Base-by-base conservation (phyloP, 2,888 invertebrate species). In the Himalopsyche kuldschensis region DNA sequence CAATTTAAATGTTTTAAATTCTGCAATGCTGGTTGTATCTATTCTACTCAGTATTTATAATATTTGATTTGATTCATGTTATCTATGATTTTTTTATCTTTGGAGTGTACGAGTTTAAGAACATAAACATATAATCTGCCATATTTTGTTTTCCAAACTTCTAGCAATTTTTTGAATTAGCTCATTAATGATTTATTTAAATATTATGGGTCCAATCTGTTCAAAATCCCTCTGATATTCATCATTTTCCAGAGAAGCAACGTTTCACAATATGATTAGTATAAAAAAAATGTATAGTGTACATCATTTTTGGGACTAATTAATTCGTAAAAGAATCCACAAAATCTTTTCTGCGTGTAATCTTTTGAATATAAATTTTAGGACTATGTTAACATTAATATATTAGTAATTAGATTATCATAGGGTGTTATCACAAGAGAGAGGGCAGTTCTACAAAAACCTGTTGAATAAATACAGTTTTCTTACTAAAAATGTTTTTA, bases 391-490 rank as follows among this genome's bases (percentile, higher is more conserved):
- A 69, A 69, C 15, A 69, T 69, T 69, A 69, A 69, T 30, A 15
- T 69, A 69, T 69, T 4, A 30, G 20, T 69, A 69, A 4, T 69
- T 69, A 69, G 69, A 30, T 24, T 30, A 69, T 69, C 69, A 11
- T 69, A 30, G 69, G 69, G 69, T 69, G 69, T 69, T 69, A 69
- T 69, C 69, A 69, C 30, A 20, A 8, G 3, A 55, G 27, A 27
- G 69, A 69, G n/a, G n/a, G 69, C 27, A 69, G 27, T 55, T 55
- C 6, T 69, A 27, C 11, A n/a, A 69, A 46, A 63, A 69, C 31
- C n/a, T 81, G 35, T 30, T 77, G 31, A 78, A 75, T 78, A 79
- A 78, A 79, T 63, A 78, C 78, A 82, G 46, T 69, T 63, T 10
- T 46, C 41, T 47, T 63, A 69, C 32, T 82, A 46, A 41, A 48